Evolutionary conservation across 92 coral and sea anemone species (phyloP).

Genomic region (Pocillopora grandis): DNA sequence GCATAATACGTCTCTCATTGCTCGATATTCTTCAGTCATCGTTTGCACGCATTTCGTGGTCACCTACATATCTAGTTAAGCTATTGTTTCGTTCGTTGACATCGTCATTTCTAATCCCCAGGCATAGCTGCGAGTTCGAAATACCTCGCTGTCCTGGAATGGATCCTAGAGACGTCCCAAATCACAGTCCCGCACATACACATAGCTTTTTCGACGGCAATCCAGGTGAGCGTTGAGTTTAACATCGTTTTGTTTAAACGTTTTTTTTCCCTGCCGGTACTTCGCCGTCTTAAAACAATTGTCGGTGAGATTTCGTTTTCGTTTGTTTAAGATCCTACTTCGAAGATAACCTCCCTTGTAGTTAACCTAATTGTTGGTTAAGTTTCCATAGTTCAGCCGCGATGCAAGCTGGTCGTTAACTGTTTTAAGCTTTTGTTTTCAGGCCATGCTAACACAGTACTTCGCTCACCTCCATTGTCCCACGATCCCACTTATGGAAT

Average conservation of each 20-base stretch:
- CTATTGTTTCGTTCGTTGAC: constrained; percentile 83
- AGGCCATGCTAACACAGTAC: constrained; percentile 91
- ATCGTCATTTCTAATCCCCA: constrained; percentile 85
- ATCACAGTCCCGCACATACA: constrained; percentile 98
- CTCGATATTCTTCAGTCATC: constrained; percentile 76
- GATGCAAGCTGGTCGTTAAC: constrained; percentile 19
- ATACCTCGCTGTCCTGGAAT: constrained; percentile 59
- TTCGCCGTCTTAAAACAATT: constrained; percentile 25
- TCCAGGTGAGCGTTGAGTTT: constrained; percentile 76
- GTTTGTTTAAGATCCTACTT: constrained; percentile 2
- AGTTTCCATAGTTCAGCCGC: not conserved
- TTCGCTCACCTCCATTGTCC: constrained; percentile 96
- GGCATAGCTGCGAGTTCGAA: constrained; percentile 61
- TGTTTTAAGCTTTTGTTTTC: constrained; percentile 38
- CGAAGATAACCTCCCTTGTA: not conserved
- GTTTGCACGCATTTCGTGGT: constrained; percentile 89
- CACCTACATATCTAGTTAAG: constrained; percentile 72
- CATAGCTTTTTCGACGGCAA: constrained; percentile 94
- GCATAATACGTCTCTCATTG: constrained; percentile 69
- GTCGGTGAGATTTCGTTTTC: constrained; percentile 22
- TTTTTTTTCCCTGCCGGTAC: constrained; percentile 29
- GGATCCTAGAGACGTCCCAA: constrained; percentile 98
- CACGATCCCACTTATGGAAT: constrained; percentile 95
- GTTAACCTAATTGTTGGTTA: not conserved
- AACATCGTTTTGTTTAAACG: constrained; percentile 28